These are phyloP conservation scores for Troilus luridus DNA, from an alignment of 2,888 invertebrate genomes.

Conservation along the genomic window DNA sequence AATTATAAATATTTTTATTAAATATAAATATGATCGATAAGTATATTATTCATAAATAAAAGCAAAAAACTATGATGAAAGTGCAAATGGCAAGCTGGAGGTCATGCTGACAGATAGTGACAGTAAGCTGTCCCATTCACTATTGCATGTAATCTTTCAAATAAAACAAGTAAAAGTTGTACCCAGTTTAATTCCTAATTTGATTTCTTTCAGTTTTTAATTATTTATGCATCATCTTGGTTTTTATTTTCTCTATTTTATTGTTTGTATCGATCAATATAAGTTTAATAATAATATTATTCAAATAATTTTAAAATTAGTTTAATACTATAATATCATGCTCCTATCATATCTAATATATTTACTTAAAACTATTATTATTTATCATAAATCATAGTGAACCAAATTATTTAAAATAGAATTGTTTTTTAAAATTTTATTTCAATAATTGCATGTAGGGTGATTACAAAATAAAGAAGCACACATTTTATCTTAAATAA, in stretches of 20 bases:
- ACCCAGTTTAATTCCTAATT: neutral
- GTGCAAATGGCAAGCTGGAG: neutral
- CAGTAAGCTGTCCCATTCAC: constrained; percentile 46
- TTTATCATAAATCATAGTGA: neutral
- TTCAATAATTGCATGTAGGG: neutral
- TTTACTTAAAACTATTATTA: neutral
- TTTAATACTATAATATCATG: neutral
- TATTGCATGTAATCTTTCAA: neutral
- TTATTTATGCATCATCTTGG: neutral
- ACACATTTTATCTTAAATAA: neutral
- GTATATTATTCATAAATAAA: neutral
- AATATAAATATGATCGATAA: neutral
- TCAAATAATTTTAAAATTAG: neutral
- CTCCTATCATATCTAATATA: neutral
- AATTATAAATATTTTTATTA: neutral
- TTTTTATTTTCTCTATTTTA: neutral
- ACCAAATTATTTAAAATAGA: neutral
- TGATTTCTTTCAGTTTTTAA: neutral
- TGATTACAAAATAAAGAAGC: neutral
- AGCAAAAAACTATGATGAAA: neutral
- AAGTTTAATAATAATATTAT: neutral
- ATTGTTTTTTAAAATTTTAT: neutral
- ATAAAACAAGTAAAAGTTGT: neutral
- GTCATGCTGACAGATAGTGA: constrained; percentile 44
- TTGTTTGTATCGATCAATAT: neutral